Evolutionary conservation across 30 jellyfish, hydroid and myxozoan species (phyloP), one percentile per base, ranked within the genome.

Genomic region (Aurelia aurita complex sp. Pacific): DNA sequence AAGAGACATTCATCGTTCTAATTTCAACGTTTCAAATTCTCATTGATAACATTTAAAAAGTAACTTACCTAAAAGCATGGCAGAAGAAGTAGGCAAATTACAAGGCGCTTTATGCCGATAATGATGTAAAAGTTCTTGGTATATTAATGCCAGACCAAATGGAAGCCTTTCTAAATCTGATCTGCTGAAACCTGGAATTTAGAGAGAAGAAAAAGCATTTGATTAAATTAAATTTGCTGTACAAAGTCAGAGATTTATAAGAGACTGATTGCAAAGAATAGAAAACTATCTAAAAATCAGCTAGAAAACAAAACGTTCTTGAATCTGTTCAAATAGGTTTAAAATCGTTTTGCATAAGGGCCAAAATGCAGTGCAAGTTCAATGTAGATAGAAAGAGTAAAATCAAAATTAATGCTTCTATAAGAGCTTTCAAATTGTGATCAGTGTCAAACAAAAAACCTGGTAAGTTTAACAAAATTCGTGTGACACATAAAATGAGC

Each of bases 141-240:
- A 76, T n/a, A 97, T 91, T 67, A 89, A 16, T 43, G 93, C 91
- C 72, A 80, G 80, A 13, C 96, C 99, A 65, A 88, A 67, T 0
- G 99, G 97, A 66, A 94, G 97, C 36, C 82, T 87, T 15, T 85
- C 95, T 17, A 88, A 35, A 64, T 85, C 91, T 15, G 83, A 82
- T 65, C 43, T 74, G 53, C 79, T 15, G 64, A 89, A 89, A 17
- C 87, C 97, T 88, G 15, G 15, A 46, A 46, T 6, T 46, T 14
- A 46, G 15, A 46, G 57, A 46, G 73, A 46, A 88, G 43, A 17
- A 18, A 69, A 64, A 0, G 2, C 64, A 52, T 19, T n/a, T 2
- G 68, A 67, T 19, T 0, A 10, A 38, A 34, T 15, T 1, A 16
- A 73, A 73, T 43, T 10, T 1, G 71, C 14, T 72, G 0, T 32